A percentile compares a stretch with the other conserved stretches of the same genome.
These are phyloP conservation scores for Malurus cyaneus DNA, from an alignment of 2,113 vertebrate species.

Conservation along the genomic window DNA sequence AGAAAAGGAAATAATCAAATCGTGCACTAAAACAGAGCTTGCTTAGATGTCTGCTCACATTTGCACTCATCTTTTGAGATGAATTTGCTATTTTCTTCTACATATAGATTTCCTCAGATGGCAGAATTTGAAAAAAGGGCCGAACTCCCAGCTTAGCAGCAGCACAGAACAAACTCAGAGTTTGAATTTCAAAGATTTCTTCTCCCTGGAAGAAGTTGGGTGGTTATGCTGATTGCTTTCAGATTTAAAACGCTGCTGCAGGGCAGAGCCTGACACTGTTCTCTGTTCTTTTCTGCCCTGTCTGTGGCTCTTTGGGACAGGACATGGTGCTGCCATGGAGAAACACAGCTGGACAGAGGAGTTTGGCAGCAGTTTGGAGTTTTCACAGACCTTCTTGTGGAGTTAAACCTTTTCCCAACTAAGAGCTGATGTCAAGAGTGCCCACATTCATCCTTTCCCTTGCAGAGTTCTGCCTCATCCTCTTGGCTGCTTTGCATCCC, in stretches of 20 bases:
- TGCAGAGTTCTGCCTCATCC: neutral
- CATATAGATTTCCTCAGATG: too few species aligned
- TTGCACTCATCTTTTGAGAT: neutral
- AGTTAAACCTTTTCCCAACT: neutral
- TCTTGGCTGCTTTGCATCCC: neutral
- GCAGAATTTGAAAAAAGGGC: neutral
- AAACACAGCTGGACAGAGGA: neutral
- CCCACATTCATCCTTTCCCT: neutral
- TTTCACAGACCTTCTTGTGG: neutral
- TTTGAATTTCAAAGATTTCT: neutral
- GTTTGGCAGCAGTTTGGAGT: neutral
- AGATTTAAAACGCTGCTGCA: neutral
- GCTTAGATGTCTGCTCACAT: neutral
- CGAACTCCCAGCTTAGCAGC: neutral
- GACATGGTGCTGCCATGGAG: neutral
- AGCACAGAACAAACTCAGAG: neutral
- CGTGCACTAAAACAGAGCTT: neutral
- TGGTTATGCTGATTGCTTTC: neutral
- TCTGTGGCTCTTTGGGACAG: neutral
- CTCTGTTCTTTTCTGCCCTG: neutral
- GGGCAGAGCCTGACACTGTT: neutral
- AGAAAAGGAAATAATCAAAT: neutral
- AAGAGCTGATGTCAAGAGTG: neutral
- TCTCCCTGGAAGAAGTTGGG: neutral
- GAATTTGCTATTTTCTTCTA: neutral